Base-by-base conservation (phyloP, 2,888 invertebrate genomes). In the Dynastes tityus region DNA sequence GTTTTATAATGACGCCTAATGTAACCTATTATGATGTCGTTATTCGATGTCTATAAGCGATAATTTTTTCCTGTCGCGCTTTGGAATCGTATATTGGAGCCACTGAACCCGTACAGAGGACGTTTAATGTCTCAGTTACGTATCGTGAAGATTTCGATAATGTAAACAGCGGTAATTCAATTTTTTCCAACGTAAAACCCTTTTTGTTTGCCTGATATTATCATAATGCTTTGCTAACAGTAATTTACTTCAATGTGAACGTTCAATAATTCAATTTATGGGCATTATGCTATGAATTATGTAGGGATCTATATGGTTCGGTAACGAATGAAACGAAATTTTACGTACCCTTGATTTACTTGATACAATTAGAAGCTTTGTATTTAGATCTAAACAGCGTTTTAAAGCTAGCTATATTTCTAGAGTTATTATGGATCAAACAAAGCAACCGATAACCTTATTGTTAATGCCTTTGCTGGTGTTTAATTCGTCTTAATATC, bases 41-140 rank as follows among this genome's bases (percentile, higher is more conserved):
- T 68, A 68, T 51, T 67, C 29, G 68, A 68, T 68, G 68, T 68
- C 68, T 68, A 68, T 68, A 51, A 53, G 68, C 68, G 68, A 68
- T 68, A 68, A 68, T 68, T 68, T 51, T 45, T 51, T 68, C 29
- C 51, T 68, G 68, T 68, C 68, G 68, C 68, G 51, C 49, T 68
- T 51, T 68, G 27, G n/a, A 68, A 68, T 27, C 51, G 29, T 51
- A 51, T 29, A 37, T 5, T 2, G 51, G 13, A 68, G 68, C 51
- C 68, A 68, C 49, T 68, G 68, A 68, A 68, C 68, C 51, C 40
- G 40, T 4, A 65, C 37, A 6, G 65, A 27, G 53, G 49, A 68
- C 68, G 13, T 27, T 68, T 51, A 68, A 49, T 68, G 51, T 68
- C 51, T 68, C n/a, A 49, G 22, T 68, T 51, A 51, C n/a, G 51